Evolutionary conservation across 2,113 vertebrate genomes (phyloP), one percentile per base, ranked within the genome.

Genomic region (Psilopogon haemacephalus): DNA sequence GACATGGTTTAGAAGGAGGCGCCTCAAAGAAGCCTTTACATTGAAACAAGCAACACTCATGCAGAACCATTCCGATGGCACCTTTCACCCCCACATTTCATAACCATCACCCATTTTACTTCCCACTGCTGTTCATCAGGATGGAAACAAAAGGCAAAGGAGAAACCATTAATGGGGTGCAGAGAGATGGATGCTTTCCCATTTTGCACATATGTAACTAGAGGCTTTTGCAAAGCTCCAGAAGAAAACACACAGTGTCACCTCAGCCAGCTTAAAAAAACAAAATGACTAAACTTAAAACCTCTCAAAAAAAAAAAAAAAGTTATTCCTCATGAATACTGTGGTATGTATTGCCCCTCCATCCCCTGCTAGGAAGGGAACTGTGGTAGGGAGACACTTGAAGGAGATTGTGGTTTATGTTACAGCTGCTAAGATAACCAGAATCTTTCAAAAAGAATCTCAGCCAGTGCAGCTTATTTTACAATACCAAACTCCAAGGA

Each of bases 371-470:
- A 59, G 59, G 89, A 94, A 78, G 38, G 27, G 88, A 93, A 64
- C 87, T 86, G 68, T 32, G 54, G 24, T 68, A 89, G 56, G 58
- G 69, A 91, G 90, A 81, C 80, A 88, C 64, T 94, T 93, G 82
- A 89, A 89, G 93, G 93, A 96, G 87, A 84, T 9, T 60, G 82
- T 60, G 65, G 93, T 73, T 91, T 95, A 86, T 94, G 89, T 87
- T 95, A 74, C 87, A 96, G 95, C 96, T 94, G 94, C 95, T 96
- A 95, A 96, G 96, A 94, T 94, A 95, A 92, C 94, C 21, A n/a
- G n/a, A 79, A 91, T 78, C 82, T 91, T 96, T 95, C 84, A 95
- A 91, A 91, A 96, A 81, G 94, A 96, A 96, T 96, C 93, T 81
- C 91, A 56, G 75, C 74, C 54, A 84, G 91, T 0, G 2, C 4